phyloP scores from a whole-genome alignment of 2,113 vertebrate species.

The Hippoglossus stenolepis region DNA sequence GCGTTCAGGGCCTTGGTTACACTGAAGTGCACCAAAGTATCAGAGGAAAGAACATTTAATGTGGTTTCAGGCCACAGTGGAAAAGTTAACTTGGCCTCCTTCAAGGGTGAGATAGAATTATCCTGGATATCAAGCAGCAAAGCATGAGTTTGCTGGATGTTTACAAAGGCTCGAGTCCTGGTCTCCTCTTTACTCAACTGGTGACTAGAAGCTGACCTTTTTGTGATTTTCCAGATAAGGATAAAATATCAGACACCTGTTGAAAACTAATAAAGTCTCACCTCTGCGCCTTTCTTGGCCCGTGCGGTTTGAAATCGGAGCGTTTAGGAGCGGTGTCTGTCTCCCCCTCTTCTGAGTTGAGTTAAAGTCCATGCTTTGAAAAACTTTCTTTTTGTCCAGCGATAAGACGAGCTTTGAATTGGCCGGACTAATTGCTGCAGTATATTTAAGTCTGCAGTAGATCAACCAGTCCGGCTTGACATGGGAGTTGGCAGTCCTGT shows the following conservation, averaged over 20 bases:
- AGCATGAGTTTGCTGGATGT: slow-evolving; percentile 3
- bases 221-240: slow-evolving; percentile 33
- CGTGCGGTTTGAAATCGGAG: background rate
- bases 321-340: background rate
- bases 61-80: slow-evolving; percentile 10
- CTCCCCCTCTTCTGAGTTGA: background rate
- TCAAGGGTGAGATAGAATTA: background rate
- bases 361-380: slow-evolving; percentile 3
- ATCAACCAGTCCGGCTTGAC: slow-evolving; percentile 4
- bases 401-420: slow-evolving; percentile 28
- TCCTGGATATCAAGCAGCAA: slow-evolving; percentile 6
- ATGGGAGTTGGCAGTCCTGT: slow-evolving; percentile 14
- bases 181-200: background rate
- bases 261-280: slow-evolving; percentile 16
- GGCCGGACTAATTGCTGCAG: slow-evolving; percentile 2
- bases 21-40: background rate
- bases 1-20: background rate
- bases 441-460: slow-evolving; percentile 1
- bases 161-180: background rate
- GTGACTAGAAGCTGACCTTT: slow-evolving; percentile 34
- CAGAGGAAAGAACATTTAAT: background rate
- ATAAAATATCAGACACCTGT: slow-evolving; percentile 1
- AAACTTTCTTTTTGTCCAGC: slow-evolving; percentile 9
- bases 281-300: background rate
- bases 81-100: slow-evolving; percentile 14